Conservation (phyloP, 2,797 vertebrate genomes). For the Discoglossus pictus region DNA sequence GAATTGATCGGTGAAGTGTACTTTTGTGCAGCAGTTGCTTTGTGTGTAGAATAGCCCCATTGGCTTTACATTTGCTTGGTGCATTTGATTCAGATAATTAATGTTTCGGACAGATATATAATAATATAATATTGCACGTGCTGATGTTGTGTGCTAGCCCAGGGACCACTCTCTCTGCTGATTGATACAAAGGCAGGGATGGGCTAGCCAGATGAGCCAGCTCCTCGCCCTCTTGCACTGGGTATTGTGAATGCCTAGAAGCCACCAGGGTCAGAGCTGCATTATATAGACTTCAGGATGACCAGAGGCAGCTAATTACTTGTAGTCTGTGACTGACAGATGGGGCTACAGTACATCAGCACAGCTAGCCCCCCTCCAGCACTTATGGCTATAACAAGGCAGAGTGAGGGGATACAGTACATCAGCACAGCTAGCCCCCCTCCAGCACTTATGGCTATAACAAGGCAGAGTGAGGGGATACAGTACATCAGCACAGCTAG, state of each 20-base stretch:
- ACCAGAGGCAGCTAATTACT: constrained; percentile 20
- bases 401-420: constrained; percentile 26
- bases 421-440: no score
- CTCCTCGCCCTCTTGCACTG: constrained; percentile 24
- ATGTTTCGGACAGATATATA: no score
- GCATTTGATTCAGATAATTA: no score
- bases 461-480: constrained; percentile 20
- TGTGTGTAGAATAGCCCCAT: no score
- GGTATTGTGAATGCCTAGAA: constrained; percentile 29
- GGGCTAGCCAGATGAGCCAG: constrained; percentile 13
- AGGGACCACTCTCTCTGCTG: background rate
- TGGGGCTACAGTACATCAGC: background rate
- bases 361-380: background rate
- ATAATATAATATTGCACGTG: no score
- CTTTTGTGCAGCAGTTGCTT: no score
- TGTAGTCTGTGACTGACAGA: constrained; percentile 14
- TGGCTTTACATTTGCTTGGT: no score
- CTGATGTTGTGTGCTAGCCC: no score
- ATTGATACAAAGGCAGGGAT: constrained; percentile 27
- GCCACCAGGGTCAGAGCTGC: constrained; percentile 11
- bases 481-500: no score
- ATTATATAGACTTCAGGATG: constrained; percentile 21
- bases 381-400: constrained; percentile 1
- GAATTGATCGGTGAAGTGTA: background rate
- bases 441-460: constrained; percentile 11